These are phyloP conservation scores for Lamellibrachia luymesi DNA, from an alignment of 1,140 invertebrate species.

Conservation along the genomic window DNA sequence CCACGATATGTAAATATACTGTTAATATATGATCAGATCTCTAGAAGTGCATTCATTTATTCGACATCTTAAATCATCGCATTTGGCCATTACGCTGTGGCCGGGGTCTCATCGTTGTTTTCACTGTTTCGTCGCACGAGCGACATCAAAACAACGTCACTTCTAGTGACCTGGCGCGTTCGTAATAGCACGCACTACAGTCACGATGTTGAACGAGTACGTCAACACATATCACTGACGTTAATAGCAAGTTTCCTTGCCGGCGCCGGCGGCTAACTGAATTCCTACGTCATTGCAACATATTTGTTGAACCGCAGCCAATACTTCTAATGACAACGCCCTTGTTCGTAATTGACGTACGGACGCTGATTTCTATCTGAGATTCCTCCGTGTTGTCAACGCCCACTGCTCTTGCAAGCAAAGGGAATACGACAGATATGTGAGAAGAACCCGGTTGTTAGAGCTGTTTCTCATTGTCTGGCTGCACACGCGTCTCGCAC, in stretches of 20 bases:
- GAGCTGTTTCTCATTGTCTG: not conserved
- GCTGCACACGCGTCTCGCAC: not conserved
- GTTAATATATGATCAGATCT: too few relatives aligned
- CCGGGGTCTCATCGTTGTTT: not conserved
- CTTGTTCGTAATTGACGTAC: not conserved
- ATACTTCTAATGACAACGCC: not conserved
- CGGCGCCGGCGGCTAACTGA: not conserved
- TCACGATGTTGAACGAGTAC: not conserved
- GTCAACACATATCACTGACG: not conserved
- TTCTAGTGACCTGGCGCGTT: not conserved
- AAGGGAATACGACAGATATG: not conserved
- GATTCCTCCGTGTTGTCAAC: not conserved
- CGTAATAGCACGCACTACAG: not conserved
- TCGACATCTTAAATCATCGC: too few relatives aligned
- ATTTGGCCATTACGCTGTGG: not conserved
- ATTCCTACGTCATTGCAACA: not conserved
- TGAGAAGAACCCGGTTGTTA: not conserved
- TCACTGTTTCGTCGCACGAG: not conserved
- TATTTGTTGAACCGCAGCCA: not conserved
- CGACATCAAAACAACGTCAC: not conserved
- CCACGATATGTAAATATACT: too few relatives aligned
- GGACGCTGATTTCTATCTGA: not conserved
- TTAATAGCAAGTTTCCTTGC: not conserved
- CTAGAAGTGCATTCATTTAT: too few relatives aligned
- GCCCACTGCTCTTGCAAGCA: not conserved